Evolutionary conservation across 2,888 invertebrate genomes (phyloP), one percentile per base, ranked within the genome.

Genomic region (Drosophila affinis): DNA sequence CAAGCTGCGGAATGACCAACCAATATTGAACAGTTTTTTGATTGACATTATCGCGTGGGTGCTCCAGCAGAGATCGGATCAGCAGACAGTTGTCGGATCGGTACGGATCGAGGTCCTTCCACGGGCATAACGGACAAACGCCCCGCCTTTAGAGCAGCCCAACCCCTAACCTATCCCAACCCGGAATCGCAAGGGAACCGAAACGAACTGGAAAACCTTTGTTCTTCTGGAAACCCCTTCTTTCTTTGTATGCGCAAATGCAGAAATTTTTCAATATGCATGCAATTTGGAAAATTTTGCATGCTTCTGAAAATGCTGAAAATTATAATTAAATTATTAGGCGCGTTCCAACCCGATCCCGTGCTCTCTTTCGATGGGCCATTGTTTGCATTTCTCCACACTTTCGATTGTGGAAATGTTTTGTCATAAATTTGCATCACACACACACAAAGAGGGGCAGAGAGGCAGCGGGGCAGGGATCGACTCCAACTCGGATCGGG

Each of bases 21-120:
- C 61, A 62, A 65, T 71, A 67, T 65, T 61, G 71, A 85, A 77
- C 85, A 85, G 88, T 83, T 84, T 88, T 86, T 84, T 86, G 86
- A 86, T 88, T 86, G 88, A 88, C 86, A 88, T 65, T 84, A 81
- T 87, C 79, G 87, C 87, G 83, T 88, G 88, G 84, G 89, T 87
- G 89, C 76, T 75, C 78, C 77, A 24, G 48, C 45, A 73, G 53
- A 52, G 68, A 72, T 72, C 73, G 57, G 68, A 72, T 72, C 73
- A n/a, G 57, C 45, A 54, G 65, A 77, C 86, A 78, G 71, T 79
- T 81, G 84, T 61, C 27, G 51, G 70, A 10, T n/a, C n/a, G 45
- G 9, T 4, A 12, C 7, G 27, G 27, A 27, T 27, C 27, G 27
- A 27, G 6, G 27, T 27, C 39, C 39, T 65, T 73, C 64, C 67